These are phyloP conservation scores for Morpho deidamia DNA, from an alignment of 2,888 invertebrate genomes.

Conservation along the genomic window DNA sequence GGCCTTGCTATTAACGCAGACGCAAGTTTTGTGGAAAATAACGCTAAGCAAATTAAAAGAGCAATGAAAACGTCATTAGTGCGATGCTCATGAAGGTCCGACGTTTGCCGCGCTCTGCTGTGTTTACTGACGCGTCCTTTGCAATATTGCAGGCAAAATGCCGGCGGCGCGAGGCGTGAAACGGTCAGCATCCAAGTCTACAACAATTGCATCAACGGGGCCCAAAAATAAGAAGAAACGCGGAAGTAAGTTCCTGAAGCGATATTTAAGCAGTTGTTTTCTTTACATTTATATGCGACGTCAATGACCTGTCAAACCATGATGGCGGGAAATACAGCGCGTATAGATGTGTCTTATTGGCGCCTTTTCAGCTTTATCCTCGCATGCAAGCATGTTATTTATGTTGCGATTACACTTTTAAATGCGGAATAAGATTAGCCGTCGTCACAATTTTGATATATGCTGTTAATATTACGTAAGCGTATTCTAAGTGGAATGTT, in stretches of 20 bases:
- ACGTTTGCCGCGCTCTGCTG: constrained; percentile 60
- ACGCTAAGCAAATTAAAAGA: constrained; percentile 60
- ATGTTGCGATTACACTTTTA: constrained; percentile 21
- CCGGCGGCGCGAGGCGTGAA: constrained; percentile 74
- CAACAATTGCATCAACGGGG: constrained; percentile 48
- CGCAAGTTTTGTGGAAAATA: constrained; percentile 50
- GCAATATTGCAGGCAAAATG: constrained; percentile 73
- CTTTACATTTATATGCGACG: constrained; percentile 64
- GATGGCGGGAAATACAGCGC: constrained; percentile 71
- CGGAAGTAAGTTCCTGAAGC: constrained; percentile 52
- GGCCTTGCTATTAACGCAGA: constrained; percentile 61
- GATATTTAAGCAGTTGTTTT: constrained; percentile 61
- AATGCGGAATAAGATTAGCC: constrained; percentile 16
- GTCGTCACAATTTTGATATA: constrained; percentile 13
- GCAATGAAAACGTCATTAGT: constrained; percentile 62
- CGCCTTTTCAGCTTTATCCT: constrained; percentile 30
- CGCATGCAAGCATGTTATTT: constrained; percentile 18
- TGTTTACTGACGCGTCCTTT: constrained; percentile 70
- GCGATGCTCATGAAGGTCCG: constrained; percentile 41
- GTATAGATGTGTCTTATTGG: constrained; percentile 30
- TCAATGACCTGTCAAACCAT: constrained; percentile 75
- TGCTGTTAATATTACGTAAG: constrained; percentile 37
- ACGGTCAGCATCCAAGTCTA: constrained; percentile 67
- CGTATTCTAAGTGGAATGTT: constrained; percentile 30
- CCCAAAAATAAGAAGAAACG: constrained; percentile 75